phyloP scores from a whole-genome alignment of 2,113 vertebrate species.

The Capricornis sumatraensis region DNA sequence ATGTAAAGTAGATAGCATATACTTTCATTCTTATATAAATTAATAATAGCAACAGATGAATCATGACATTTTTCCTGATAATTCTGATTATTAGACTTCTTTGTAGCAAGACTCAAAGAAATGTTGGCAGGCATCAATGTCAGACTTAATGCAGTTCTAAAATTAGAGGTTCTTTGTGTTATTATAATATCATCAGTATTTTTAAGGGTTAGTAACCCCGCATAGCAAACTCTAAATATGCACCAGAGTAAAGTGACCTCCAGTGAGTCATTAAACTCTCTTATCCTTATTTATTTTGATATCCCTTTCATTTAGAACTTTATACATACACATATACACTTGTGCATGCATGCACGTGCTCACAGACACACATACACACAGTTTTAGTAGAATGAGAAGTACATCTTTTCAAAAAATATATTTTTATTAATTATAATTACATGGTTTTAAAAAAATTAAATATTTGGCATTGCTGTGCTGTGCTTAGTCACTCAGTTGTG shows the following conservation, averaged over 20 bases:
- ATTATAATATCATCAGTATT: neutral
- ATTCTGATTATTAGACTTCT: neutral
- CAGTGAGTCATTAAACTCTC: neutral
- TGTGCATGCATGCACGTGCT: fast-evolving
- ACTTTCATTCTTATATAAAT: slow-evolving; percentile 6
- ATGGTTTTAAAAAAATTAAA: neutral
- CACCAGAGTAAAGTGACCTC: neutral
- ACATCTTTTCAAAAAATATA: neutral
- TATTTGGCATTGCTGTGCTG: neutral
- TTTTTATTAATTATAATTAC: neutral
- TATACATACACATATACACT: neutral
- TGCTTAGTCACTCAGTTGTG: neutral
- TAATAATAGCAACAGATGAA: neutral
- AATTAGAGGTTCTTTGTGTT: neutral
- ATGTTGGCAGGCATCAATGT: neutral
- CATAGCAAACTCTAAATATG: neutral
- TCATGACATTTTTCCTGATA: neutral
- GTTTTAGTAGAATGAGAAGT: neutral
- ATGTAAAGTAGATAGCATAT: neutral
- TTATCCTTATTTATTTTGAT: neutral
- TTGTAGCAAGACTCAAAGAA: neutral
- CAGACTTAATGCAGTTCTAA: neutral
- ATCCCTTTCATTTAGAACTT: neutral
- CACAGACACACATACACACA: neutral
- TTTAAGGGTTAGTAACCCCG: neutral